These are phyloP conservation scores for Halictus ligatus DNA, from an alignment of 2,888 invertebrate genomes.

Conservation along the genomic window DNA sequence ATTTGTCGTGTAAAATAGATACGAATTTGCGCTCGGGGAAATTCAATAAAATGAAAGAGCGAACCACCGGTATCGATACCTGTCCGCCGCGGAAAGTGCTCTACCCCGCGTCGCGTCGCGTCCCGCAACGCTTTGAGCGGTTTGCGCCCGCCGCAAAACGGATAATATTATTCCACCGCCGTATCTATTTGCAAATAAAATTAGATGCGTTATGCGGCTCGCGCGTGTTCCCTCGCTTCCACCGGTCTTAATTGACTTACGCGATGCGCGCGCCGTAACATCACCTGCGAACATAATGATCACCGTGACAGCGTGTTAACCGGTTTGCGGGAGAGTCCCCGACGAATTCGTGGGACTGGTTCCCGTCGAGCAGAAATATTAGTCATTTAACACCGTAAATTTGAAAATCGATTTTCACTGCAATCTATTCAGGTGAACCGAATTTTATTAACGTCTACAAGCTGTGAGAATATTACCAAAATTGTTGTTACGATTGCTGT, in stretches of 20 bases:
- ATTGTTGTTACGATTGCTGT: no score
- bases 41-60: slow-evolving; percentile 36
- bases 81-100: neutral
- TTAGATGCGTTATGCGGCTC: neutral
- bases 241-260: neutral
- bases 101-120: neutral
- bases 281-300: neutral
- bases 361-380: no score
- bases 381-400: no score
- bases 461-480: no score
- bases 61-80: slow-evolving; percentile 24
- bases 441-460: no score
- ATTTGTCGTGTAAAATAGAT: slow-evolving; percentile 57
- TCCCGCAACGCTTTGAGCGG: neutral
- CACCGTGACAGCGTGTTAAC: neutral
- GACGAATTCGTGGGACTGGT: no score
- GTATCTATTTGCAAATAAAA: slow-evolving; percentile 12
- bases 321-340: neutral
- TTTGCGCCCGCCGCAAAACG: neutral
- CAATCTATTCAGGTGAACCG: no score
- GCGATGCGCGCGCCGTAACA: neutral
- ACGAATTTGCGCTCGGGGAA: slow-evolving; percentile 42
- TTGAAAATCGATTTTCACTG: no score
- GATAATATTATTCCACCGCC: slow-evolving; percentile 1
- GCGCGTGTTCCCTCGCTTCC: neutral